Percentiles rank a stretch among this genome's conserved stretches.
Evolutionary conservation across 2,888 invertebrate genomes (phyloP).

Genomic region (Galeruca laticollis): DNA sequence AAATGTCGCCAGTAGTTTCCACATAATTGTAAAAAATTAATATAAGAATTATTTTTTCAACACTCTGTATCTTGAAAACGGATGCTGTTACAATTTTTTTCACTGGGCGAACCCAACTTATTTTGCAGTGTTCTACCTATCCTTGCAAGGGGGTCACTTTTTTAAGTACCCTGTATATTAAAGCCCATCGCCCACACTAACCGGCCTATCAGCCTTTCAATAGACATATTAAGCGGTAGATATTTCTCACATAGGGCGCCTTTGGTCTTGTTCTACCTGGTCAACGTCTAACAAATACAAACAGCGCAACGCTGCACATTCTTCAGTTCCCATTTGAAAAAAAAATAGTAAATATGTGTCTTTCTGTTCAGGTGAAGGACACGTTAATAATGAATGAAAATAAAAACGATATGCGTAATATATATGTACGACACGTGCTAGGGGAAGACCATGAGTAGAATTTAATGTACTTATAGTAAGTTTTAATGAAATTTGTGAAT

Average conservation of each 20-base stretch:
- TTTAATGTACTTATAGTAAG: constrained; percentile 29
- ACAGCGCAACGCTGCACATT: constrained; percentile 17
- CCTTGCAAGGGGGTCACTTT: too few relatives aligned
- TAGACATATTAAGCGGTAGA: not conserved
- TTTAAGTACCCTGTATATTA: too few relatives aligned
- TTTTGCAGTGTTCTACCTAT: too few relatives aligned
- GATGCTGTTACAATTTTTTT: too few relatives aligned
- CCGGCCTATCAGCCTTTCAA: too few relatives aligned
- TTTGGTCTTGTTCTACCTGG: constrained; percentile 2
- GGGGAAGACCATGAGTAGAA: constrained; percentile 36
- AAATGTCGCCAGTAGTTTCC: too few relatives aligned
- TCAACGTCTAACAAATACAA: constrained; percentile 7
- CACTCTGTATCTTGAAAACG: too few relatives aligned
- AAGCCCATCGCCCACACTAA: too few relatives aligned
- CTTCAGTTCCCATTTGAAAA: constrained; percentile 19
- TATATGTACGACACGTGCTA: constrained; percentile 37
- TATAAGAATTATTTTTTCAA: too few relatives aligned
- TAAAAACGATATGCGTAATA: constrained; percentile 31
- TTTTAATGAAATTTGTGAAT: constrained; percentile 21
- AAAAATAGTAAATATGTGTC: constrained; percentile 27
- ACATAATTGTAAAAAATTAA: too few relatives aligned
- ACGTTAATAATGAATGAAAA: constrained; percentile 41
- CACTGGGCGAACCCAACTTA: too few relatives aligned
- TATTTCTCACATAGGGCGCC: constrained; percentile 1
- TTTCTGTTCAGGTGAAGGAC: constrained; percentile 33